These are phyloP conservation scores for Margaritifera margaritifera DNA, from an alignment of 2,888 invertebrate species.

Conservation along the genomic window DNA sequence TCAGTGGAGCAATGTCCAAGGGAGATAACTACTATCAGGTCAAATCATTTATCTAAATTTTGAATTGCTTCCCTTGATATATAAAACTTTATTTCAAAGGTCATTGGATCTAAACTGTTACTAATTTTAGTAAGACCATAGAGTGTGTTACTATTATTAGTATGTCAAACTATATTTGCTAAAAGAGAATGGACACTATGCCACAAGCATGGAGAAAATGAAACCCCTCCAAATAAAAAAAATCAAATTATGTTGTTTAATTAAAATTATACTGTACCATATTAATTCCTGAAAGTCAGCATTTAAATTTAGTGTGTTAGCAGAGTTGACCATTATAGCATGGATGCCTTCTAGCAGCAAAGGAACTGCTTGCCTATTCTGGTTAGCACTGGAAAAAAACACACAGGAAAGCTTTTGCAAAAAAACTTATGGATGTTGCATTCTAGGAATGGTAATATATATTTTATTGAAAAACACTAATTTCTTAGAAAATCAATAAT, in stretches of 20 bases:
- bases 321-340: conserved; percentile 82
- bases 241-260: neutral
- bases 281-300: conserved; percentile 67
- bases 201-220: neutral
- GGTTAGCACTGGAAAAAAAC: conserved; percentile 31
- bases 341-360: conserved; percentile 90
- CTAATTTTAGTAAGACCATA: too few species aligned
- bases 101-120: too few species aligned
- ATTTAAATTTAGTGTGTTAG: conserved; percentile 50
- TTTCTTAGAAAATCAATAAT: too few species aligned
- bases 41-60: too few species aligned
- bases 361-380: conserved; percentile 76
- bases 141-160: too few species aligned
- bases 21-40: too few species aligned
- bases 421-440: neutral
- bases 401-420: neutral
- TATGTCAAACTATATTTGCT: too few species aligned
- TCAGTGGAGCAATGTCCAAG: too few species aligned
- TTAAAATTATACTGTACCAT: conserved; percentile 59
- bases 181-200: neutral
- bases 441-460: too few species aligned
- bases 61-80: too few species aligned
- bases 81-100: too few species aligned
- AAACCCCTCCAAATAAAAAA: neutral
- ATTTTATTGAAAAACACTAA: too few species aligned